Percentiles rank a stretch among this genome's conserved stretches.
These are phyloP conservation scores for Megalonaias nervosa DNA, from an alignment of 1,140 invertebrate species.

Conservation along the genomic window DNA sequence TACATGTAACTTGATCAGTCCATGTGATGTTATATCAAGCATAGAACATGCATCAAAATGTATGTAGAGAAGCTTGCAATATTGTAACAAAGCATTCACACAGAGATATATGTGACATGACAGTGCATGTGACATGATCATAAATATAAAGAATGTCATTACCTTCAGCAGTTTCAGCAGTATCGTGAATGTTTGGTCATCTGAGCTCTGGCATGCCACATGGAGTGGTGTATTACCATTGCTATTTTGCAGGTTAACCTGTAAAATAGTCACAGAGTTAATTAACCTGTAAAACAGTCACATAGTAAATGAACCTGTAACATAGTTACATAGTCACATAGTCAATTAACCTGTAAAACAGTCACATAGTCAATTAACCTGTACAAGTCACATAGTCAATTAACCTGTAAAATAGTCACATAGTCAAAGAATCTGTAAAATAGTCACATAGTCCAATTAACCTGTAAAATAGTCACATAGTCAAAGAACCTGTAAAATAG, in stretches of 20 bases:
- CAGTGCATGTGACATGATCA: not conserved
- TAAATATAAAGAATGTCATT: constrained; percentile 9
- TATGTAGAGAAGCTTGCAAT: not conserved
- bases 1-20: too few relatives aligned
- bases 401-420: too few relatives aligned
- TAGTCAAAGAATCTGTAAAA: not conserved
- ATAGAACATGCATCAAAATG: not conserved
- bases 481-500: too few relatives aligned
- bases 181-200: constrained; percentile 42
- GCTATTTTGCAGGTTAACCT: constrained; percentile 57
- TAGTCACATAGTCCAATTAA: not conserved
- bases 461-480: too few relatives aligned
- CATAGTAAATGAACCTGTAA: too few relatives aligned
- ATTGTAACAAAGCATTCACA: constrained; percentile 10
- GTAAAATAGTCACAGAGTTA: constrained; percentile 22
- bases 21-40: not conserved
- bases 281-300: not conserved
- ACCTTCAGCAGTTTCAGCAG: constrained; percentile 52
- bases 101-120: constrained; percentile 8
- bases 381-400: too few relatives aligned
- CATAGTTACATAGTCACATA: too few relatives aligned
- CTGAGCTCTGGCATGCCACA: constrained; percentile 48
- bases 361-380: too few relatives aligned
- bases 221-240: constrained; percentile 60
- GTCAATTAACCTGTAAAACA: too few relatives aligned